Conservation (phyloP, 2,113 vertebrate genomes). For the Amphiprion percula region DNA sequence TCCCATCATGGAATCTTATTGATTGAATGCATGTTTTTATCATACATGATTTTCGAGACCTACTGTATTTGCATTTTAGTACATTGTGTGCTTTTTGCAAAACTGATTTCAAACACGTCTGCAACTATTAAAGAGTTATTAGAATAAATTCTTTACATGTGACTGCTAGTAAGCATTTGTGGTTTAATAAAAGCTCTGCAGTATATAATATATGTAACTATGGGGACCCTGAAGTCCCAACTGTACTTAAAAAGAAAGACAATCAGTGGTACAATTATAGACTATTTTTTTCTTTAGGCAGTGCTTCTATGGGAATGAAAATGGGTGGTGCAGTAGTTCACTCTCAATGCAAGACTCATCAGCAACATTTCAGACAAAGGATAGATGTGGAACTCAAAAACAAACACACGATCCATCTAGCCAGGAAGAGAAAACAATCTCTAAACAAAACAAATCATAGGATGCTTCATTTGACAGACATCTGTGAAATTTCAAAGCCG, state of each 20-base stretch:
- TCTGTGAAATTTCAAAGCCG: neutral
- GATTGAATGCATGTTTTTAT: neutral
- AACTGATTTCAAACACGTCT: neutral
- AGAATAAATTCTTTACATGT: conserved; percentile 1
- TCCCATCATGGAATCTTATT: too few relatives aligned
- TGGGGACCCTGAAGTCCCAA: neutral
- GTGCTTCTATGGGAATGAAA: neutral
- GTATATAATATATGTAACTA: neutral
- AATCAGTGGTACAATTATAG: conserved; percentile 12
- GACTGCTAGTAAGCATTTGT: neutral
- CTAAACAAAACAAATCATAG: conserved; percentile 9
- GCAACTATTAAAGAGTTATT: neutral
- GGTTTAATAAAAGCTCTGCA: neutral
- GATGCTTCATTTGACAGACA: neutral
- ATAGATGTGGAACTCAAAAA: neutral
- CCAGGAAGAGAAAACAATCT: neutral
- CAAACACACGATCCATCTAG: neutral
- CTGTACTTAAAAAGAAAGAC: conserved; percentile 9
- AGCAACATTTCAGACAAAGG: neutral
- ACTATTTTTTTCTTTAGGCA: conserved; percentile 3
- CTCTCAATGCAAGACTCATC: neutral
- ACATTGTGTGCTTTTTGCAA: neutral
- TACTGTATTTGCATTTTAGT: neutral
- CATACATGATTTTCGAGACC: too few relatives aligned
- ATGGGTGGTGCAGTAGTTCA: neutral